Evolutionary conservation across 1,140 invertebrate genomes (phyloP), one percentile per base, ranked within the genome.

Genomic region (Polypedilum pembai): DNA sequence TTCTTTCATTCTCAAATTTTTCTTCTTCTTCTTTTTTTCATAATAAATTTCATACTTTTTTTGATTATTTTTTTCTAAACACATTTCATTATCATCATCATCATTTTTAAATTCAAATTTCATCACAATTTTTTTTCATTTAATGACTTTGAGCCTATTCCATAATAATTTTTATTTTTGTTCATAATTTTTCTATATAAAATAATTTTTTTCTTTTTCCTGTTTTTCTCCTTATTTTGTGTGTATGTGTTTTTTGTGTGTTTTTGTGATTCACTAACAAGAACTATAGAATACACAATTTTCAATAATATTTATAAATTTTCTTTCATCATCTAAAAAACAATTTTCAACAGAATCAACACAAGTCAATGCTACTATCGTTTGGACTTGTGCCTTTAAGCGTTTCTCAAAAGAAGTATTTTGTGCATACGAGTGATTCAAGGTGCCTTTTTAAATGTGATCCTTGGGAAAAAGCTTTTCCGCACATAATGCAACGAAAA

Each of bases 401-500:
- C 20, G 17, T 18, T 69, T 81, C 79, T 82, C 80, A 82, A 82
- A 82, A 82, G 79, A 82, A 82, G 78, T 81, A 82, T 81, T 82
- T 82, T 77, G 81, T 80, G 80, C 81, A 82, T 77, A 82, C 81
- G 80, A 81, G 81, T 77, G 81, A 82, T 78, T 82, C 81, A 77
- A 82, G 79, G 80, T 82, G 81, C 76, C 81, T 78, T 77, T 82
- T 82, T 78, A 82, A 80, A 80, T 82, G 81, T 78, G 81, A 81
- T 80, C 81, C 81, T 80, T 82, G 80, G 78, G 81, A 82, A 80
- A 83, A 82, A 78, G 78, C 78, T 79, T 83, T 81, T 76, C 80
- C 79, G 79, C 83, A 84, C 78, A 83, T 81, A 77, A 83, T 79
- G 79, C 83, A 84, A 76, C 80, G 78, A 80, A 84, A 84, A 79